These are phyloP conservation scores for Mesorhabditis sp. DNA, from an alignment of 2,888 invertebrate genomes.

Conservation along the genomic window DNA sequence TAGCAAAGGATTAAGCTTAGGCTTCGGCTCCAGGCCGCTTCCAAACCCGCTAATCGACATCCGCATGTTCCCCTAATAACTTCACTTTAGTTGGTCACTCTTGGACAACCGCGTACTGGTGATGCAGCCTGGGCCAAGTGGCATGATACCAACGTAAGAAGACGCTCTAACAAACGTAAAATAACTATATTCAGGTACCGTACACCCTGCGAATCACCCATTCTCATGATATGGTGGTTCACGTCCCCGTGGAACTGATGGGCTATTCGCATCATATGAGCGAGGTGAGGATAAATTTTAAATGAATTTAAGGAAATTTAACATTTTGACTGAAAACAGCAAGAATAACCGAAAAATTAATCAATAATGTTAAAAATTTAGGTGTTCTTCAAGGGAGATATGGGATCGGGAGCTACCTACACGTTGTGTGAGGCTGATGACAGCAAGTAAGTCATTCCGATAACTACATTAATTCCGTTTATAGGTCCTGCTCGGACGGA, in stretches of 20 bases:
- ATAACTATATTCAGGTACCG: constrained; percentile 1
- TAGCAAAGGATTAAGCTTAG: too few species aligned
- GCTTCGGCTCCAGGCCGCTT: too few species aligned
- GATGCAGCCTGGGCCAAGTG: constrained; percentile 32
- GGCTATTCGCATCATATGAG: constrained; percentile 40
- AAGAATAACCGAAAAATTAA: constrained; percentile 9
- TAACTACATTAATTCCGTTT: not conserved
- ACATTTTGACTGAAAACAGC: not conserved
- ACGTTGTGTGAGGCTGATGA: constrained; percentile 8
- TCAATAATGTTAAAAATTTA: not conserved
- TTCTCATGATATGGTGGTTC: not conserved
- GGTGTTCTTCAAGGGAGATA: constrained; percentile 31
- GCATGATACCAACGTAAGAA: constrained; percentile 23
- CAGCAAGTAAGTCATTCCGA: not conserved
- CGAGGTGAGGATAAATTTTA: constrained; percentile 25
- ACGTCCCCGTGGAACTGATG: not conserved
- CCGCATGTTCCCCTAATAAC: not conserved
- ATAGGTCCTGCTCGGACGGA: constrained; percentile 30
- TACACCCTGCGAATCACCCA: constrained; percentile 9
- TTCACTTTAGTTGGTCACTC: constrained; percentile 33
- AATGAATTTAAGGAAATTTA: not conserved
- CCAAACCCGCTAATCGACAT: too few species aligned
- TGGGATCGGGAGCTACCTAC: constrained; percentile 17
- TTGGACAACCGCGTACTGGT: constrained; percentile 49
- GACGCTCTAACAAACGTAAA: not conserved